phyloP scores from a whole-genome alignment of 2,113 vertebrate genomes.

The Cyrtonyx montezumae region DNA sequence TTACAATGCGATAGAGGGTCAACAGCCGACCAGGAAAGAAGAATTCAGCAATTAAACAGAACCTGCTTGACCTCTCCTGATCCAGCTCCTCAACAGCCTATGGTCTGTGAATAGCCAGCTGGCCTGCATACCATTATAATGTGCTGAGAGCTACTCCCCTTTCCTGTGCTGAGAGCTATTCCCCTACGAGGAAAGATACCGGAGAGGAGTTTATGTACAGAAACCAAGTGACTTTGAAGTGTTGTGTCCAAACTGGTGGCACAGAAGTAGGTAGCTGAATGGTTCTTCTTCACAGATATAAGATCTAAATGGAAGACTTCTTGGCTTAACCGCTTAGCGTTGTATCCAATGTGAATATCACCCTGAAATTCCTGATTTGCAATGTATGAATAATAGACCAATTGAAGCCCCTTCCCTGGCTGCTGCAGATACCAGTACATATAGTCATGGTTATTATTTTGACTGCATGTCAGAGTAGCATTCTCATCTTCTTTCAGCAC shows the following conservation, averaged over 20 bases:
- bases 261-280: slow-evolving; percentile 65
- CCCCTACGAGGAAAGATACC: background rate
- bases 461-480: slow-evolving; percentile 36
- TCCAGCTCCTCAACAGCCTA: background rate
- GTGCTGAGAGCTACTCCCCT: background rate
- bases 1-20: background rate
- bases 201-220: slow-evolving; percentile 56
- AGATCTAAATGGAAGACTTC: slow-evolving; percentile 32
- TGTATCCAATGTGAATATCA: background rate
- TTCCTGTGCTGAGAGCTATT: background rate
- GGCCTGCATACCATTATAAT: background rate
- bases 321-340: background rate
- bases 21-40: background rate
- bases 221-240: slow-evolving; percentile 3
- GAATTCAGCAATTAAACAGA: background rate
- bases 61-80: background rate
- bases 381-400: too few species aligned
- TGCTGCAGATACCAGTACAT: too few species aligned
- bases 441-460: background rate
- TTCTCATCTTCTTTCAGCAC: slow-evolving; percentile 9
- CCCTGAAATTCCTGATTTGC: background rate
- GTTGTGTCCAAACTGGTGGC: slow-evolving; percentile 64
- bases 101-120: background rate
- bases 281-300: background rate
- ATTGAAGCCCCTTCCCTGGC: too few species aligned